A percentile compares a stretch with the other conserved stretches of the same genome.
These are phyloP conservation scores for Halocynthia roretzi DNA, from an alignment of 23 tunicate species.

Conservation along the genomic window DNA sequence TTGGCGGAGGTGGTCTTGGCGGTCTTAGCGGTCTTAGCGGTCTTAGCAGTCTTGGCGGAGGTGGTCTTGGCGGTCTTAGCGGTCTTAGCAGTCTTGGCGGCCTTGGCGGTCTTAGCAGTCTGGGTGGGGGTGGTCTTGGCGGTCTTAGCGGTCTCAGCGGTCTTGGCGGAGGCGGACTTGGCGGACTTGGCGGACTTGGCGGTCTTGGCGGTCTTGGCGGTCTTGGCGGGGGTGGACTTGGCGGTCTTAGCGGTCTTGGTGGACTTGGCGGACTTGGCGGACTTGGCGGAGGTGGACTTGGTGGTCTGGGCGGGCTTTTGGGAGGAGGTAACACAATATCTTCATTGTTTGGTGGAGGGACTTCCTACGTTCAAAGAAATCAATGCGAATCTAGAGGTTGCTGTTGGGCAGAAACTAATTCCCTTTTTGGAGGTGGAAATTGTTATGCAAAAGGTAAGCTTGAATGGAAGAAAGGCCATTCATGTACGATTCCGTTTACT, in stretches of 20 bases:
- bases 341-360: constrained; percentile 21
- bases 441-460: constrained; percentile 63
- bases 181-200: background rate
- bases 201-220: background rate
- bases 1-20: too few species aligned
- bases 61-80: too few species aligned
- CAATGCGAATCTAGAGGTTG: constrained; percentile 59
- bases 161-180: background rate
- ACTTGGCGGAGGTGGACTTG: constrained; percentile 22
- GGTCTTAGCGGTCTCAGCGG: too few species aligned
- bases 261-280: background rate
- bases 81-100: too few species aligned
- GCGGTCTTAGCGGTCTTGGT: background rate
- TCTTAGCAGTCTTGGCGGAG: too few species aligned
- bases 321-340: constrained; percentile 15
- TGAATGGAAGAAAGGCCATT: background rate
- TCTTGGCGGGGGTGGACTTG: background rate
- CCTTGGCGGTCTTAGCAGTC: too few species aligned
- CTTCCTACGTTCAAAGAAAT: constrained; percentile 20
- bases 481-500: too few species aligned
- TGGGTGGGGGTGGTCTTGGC: too few species aligned
- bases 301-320: constrained; percentile 18
- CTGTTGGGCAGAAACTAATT: constrained; percentile 54
- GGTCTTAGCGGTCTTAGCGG: too few species aligned
- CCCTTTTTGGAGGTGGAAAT: background rate